These are phyloP conservation scores for Eupithecia dodoneata DNA, from an alignment of 2,888 invertebrate genomes.

Conservation along the genomic window DNA sequence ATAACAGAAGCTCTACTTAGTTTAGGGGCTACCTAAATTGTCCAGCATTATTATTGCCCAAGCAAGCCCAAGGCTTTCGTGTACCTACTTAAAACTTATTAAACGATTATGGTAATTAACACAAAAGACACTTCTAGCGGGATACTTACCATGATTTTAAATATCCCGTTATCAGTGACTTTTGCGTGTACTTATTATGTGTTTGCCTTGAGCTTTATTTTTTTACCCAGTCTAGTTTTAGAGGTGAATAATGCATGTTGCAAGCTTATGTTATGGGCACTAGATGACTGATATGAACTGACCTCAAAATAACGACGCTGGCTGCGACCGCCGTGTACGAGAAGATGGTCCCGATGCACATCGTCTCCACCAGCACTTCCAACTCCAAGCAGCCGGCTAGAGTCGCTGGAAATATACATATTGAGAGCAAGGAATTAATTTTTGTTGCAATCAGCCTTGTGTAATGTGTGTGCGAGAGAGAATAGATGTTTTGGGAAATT, in stretches of 20 bases:
- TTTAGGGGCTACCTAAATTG: background rate
- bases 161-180: no score
- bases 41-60: background rate
- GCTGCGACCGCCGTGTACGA: slow-evolving; percentile 94
- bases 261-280: no score
- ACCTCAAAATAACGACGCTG: slow-evolving; percentile 91
- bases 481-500: background rate
- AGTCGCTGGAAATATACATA: slow-evolving; percentile 78
- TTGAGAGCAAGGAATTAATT: background rate
- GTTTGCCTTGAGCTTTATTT: background rate
- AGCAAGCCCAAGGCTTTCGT: no score
- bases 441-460: no score
- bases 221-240: background rate
- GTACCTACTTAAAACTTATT: no score
- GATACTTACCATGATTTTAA: no score
- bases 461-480: background rate
- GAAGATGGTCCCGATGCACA: slow-evolving; percentile 93
- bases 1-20: background rate
- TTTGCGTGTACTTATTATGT: no score
- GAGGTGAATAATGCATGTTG: background rate
- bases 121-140: no score
- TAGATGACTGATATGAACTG: background rate
- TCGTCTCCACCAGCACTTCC: slow-evolving; percentile 91
- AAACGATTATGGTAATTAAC: no score
- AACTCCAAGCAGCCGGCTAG: slow-evolving; percentile 92